Base-by-base conservation (phyloP, 2,888 invertebrate genomes). In the Leptinotarsa haldemani region DNA sequence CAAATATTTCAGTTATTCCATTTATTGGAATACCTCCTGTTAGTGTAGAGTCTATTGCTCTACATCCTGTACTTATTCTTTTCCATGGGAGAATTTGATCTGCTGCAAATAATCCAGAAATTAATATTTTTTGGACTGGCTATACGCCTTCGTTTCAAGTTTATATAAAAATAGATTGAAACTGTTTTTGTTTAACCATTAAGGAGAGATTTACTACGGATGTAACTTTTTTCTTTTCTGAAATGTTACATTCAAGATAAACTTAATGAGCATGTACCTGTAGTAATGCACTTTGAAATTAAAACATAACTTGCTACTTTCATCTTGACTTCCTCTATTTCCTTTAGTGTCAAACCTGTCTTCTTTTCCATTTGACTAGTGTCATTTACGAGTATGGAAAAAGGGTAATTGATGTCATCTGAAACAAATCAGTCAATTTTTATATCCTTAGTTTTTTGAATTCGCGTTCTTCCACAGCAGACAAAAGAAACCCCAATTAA, bases 1-100 rank as follows among this genome's bases (percentile, higher is more conserved):
- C 96, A 84, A 90, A 92, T 80, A 96, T 88, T 89, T 96, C 95
- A 71, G 93, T 93, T 68, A 96, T 89, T 40, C 94, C 92, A 77
- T 91, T 90, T 79, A 88, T 87, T 64, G 91, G 88, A 73, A 95
- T 88, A 47, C 96, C 96, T 72, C 95, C 95, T 79, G 88, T 86
- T 25, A 94, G 85, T 75, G 91, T 84, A 47, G 82, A 82, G 85
- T 95, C 92, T 69, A 95, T 87, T 69, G 85, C 83, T 67, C 81
- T 63, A 85, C 93, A 94, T 13, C 94, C 94, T 69, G 88, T 88
- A 61, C 85, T 82, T 76, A 91, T 76, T 80, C 83, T 86, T 46
- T 73, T 64, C 82, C 83, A 84, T 47, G 77, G 70, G 20, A 75
- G 73, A 12, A 83, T 71, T 68, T 81, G 75, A 53, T 78, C 75